A percentile compares a stretch with the other conserved stretches of the same genome.
Conservation (phyloP, 2,797 vertebrate genomes). For the Vireo griseus region DNA sequence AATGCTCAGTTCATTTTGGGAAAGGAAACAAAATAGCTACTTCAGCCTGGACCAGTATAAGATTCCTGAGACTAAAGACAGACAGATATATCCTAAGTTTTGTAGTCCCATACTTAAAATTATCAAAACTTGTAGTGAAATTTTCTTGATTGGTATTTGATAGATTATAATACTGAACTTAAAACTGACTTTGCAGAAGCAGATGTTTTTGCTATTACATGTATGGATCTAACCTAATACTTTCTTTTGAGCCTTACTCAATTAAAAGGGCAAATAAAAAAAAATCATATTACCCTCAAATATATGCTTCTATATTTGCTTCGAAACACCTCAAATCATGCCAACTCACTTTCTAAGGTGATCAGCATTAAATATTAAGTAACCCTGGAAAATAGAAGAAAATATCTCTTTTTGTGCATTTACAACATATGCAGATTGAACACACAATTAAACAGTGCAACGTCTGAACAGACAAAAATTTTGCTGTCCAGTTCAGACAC, state of each 20-base stretch:
- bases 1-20: background rate
- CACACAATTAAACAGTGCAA: background rate
- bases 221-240: background rate
- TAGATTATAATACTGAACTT: background rate
- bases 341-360: background rate
- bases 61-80: background rate
- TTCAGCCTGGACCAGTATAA: background rate
- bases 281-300: background rate
- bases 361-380: background rate
- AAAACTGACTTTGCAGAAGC: background rate
- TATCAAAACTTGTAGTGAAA: background rate
- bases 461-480: background rate
- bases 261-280: background rate
- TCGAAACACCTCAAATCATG: background rate
- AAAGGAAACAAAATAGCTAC: background rate
- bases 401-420: background rate
- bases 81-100: background rate
- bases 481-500: background rate
- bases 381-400: background rate
- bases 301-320: background rate
- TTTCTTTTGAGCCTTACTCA: background rate
- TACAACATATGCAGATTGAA: accelerated
- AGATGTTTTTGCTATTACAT: background rate
- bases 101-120: background rate
- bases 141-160: background rate